Conservation (phyloP, 2,113 vertebrate genomes). For the Pseudopodoces humilis region DNA sequence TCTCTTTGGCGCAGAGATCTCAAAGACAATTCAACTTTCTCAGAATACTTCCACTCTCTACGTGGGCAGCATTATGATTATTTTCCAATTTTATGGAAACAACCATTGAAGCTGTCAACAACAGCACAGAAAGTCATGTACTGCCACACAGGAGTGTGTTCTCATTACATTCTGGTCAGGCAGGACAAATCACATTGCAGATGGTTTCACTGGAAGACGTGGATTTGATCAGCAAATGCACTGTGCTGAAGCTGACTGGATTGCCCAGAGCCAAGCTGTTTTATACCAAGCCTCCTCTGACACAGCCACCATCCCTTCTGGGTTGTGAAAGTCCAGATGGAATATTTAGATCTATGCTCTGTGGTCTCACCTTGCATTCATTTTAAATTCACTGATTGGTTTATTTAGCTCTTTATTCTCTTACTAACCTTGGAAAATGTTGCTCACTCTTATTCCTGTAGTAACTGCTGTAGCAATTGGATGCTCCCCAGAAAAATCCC, state of each 20-base stretch:
- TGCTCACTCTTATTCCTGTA: neutral
- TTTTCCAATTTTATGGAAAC: neutral
- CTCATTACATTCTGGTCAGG: conserved; percentile 23
- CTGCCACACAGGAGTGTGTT: neutral
- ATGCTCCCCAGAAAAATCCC: neutral
- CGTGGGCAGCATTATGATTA: neutral
- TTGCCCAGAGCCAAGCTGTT: neutral
- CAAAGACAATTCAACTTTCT: neutral
- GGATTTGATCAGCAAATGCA: neutral
- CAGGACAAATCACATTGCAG: conserved; percentile 6
- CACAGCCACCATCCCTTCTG: neutral
- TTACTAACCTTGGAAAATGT: neutral
- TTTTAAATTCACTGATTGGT: neutral
- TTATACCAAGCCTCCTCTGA: neutral
- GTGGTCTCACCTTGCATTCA: neutral
- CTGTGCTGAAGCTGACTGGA: neutral
- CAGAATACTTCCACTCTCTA: neutral
- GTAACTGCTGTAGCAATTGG: neutral
- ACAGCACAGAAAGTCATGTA: neutral
- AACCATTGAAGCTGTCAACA: neutral
- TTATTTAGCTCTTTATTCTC: neutral
- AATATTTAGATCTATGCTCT: neutral
- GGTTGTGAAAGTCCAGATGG: neutral
- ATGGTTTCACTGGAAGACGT: neutral
- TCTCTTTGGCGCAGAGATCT: fast-evolving